Conservation (phyloP, 2,113 vertebrate species). For the Hipposideros armiger region DNA sequence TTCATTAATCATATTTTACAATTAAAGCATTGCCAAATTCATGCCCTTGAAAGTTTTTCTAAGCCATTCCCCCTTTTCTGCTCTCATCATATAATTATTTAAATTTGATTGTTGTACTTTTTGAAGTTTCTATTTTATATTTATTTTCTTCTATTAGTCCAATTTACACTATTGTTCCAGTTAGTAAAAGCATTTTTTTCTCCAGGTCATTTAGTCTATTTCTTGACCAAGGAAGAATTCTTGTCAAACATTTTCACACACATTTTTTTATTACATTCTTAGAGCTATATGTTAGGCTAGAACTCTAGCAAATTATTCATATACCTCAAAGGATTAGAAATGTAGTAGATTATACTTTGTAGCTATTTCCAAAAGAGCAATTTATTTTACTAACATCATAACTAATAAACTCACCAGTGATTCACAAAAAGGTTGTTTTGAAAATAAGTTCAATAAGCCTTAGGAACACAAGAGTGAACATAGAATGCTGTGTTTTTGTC, state of each 20-base stretch:
- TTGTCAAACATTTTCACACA: conserved; percentile 17
- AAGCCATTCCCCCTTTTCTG: background rate
- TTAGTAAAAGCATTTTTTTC: background rate
- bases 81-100: conserved; percentile 49
- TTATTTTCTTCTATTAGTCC: background rate
- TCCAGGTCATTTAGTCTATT: background rate
- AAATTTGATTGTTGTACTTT: conserved; percentile 56
- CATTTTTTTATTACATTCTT: background rate
- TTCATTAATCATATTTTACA: conserved; percentile 78
- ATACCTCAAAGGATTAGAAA: background rate
- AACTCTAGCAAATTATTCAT: background rate
- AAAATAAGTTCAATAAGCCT: conserved; percentile 19
- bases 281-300: background rate
- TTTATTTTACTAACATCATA: conserved; percentile 30
- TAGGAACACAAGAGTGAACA: conserved; percentile 3
- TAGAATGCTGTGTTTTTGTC: conserved; percentile 12
- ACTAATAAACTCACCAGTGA: conserved; percentile 4
- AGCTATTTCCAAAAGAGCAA: background rate
- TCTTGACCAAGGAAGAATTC: background rate
- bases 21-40: conserved; percentile 75
- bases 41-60: conserved; percentile 65
- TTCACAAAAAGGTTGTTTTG: background rate
- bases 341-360: background rate
- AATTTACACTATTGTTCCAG: background rate
- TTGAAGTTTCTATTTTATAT: conserved; percentile 38